A percentile compares a stretch with the other conserved stretches of the same genome.
phyloP scores from a whole-genome alignment of 2,888 invertebrate genomes.

The Hirtodrosophila confusa region DNA sequence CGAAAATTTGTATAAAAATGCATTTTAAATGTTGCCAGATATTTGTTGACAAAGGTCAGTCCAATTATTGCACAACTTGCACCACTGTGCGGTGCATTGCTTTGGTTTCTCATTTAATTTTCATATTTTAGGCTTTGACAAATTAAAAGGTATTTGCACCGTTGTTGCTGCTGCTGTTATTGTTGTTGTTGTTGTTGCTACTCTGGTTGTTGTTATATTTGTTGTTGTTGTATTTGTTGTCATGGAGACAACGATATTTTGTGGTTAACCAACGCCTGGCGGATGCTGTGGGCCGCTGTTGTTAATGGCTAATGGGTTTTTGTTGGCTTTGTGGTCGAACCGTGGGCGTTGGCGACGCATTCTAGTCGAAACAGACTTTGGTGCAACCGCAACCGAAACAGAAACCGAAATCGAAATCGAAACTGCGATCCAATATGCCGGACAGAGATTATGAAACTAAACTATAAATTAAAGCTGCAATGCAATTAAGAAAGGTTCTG shows the following conservation, averaged over 20 bases:
- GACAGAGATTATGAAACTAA: conserved; percentile 29
- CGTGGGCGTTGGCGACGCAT: conserved; percentile 56
- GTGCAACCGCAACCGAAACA: conserved; percentile 21
- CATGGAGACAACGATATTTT: conserved; percentile 70
- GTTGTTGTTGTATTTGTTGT: conserved; percentile 25
- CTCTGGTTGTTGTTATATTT: conserved; percentile 4
- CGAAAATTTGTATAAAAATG: too few relatives aligned
- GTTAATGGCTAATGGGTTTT: conserved; percentile 73
- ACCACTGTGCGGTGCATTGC: conserved; percentile 66
- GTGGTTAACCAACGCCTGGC: conserved; percentile 75
- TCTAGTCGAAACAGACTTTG: conserved; percentile 28
- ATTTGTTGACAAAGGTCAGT: conserved; percentile 11
- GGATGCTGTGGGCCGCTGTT: conserved; percentile 79
- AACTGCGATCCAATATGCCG: conserved; percentile 28
- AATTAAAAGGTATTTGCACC: conserved; percentile 80
- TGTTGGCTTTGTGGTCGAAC: conserved; percentile 52
- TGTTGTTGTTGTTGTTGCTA: conserved; percentile 15
- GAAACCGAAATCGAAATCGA: conserved; percentile 26
- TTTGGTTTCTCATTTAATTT: conserved; percentile 78
- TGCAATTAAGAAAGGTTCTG: too few relatives aligned
- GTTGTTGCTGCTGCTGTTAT: conserved; percentile 60
- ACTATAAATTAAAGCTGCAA: conserved; percentile 11
- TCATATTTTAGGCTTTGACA: conserved; percentile 79
- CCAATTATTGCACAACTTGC: background rate
- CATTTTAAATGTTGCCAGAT: background rate